Evolutionary conservation across 2,888 invertebrate genomes (phyloP), one percentile per base, ranked within the genome.

Genomic region (Pammene fasciana): DNA sequence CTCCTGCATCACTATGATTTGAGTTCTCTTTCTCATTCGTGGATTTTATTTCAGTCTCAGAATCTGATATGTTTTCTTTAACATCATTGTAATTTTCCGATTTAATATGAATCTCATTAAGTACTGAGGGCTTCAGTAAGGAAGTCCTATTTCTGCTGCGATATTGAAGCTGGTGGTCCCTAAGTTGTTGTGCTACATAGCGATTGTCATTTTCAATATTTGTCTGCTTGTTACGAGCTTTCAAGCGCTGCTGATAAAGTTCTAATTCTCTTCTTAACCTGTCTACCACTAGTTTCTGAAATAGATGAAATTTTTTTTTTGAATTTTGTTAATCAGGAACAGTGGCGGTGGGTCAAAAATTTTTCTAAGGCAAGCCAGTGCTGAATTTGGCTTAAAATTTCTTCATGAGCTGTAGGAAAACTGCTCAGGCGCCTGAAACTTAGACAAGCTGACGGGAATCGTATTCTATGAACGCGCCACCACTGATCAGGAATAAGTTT

Each of bases 261-360:
- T 95, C 93, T 54, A 94, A 82, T 76, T 94, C 94, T 77, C 91
- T 91, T 57, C 94, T 86, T 74, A 94, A 84, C 75, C 93, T 89
- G 71, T 94, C 93, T 26, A 94, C 89, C 34, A 94, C 93, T 75
- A 92, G 82, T 86, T 94, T 94, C 94, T 94, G 85, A 72, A 88
- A 82, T 73, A 74, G 57, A 56, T 14, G 14, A 55, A 4, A 7
- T 7, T 48, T 11, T 14, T n/a, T 10, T 61, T 26, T 11, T n/a
- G n/a, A 38, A 14, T 14, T 14, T 56, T 4, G 14, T 13, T 11
- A 34, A n/a, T n/a, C n/a, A n/a, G n/a, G n/a, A n/a, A n/a, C n/a
- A n/a, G n/a, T n/a, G n/a, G n/a, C n/a, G n/a, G n/a, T n/a, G n/a
- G n/a, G n/a, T n/a, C n/a, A n/a, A n/a, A n/a, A n/a, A n/a, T n/a